Conservation (phyloP, 2,113 vertebrate species). For the Halcyon senegalensis region DNA sequence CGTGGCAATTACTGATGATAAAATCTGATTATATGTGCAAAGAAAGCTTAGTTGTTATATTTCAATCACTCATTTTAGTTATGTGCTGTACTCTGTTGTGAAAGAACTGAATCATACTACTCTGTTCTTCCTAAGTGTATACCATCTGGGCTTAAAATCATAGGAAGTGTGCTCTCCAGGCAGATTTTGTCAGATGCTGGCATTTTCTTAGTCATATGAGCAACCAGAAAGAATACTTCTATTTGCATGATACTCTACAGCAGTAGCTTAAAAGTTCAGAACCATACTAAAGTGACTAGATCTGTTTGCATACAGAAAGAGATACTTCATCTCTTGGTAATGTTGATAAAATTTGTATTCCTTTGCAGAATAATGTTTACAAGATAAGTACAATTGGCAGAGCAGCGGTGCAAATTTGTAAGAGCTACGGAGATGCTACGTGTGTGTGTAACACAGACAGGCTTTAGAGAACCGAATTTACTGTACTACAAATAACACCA, state of each 20-base stretch:
- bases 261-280: neutral
- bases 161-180: neutral
- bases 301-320: neutral
- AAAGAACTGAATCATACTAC: neutral
- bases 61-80: neutral
- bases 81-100: neutral
- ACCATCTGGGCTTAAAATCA: neutral
- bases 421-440: neutral
- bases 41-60: neutral
- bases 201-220: neutral
- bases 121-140: neutral
- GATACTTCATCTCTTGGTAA: neutral
- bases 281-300: neutral
- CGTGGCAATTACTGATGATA: neutral
- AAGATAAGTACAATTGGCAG: neutral
- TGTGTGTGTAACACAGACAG: neutral
- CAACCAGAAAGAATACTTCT: neutral
- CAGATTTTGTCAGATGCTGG: neutral
- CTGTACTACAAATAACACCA: neutral
- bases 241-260: neutral
- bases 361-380: neutral
- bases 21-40: neutral
- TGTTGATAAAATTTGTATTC: neutral
- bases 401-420: too few species aligned
- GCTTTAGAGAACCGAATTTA: neutral